Percentiles rank a stretch among this genome's conserved stretches.
Conservation (phyloP, 2,797 vertebrate species). For the Sphenodon punctatus region DNA sequence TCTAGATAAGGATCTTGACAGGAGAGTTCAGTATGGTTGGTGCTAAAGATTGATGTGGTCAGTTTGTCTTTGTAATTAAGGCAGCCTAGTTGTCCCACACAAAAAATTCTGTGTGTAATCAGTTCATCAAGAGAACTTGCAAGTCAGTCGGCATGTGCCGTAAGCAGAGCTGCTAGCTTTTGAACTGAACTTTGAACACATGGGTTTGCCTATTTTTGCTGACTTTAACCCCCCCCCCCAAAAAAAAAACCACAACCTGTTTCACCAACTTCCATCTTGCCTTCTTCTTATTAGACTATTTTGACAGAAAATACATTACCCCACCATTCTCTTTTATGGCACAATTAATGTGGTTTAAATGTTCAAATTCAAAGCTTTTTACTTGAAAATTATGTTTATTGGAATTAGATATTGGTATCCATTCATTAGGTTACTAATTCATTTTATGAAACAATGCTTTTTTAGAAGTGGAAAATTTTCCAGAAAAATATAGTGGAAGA, state of each 20-base stretch:
- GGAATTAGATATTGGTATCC: too few species aligned
- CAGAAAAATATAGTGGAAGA: too few species aligned
- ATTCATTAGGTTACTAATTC: too few species aligned
- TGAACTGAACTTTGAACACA: not conserved
- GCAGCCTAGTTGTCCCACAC: constrained; percentile 1
- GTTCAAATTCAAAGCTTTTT: too few species aligned
- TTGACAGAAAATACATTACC: not conserved
- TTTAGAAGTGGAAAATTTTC: too few species aligned
- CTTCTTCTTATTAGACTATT: not conserved
- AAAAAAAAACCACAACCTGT: too few species aligned
- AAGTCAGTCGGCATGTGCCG: not conserved
- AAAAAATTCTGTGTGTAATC: not conserved
- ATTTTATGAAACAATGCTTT: too few species aligned
- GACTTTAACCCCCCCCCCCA: too few species aligned
- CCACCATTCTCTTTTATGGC: not conserved
- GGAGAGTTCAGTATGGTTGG: not conserved
- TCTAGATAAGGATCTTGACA: not conserved
- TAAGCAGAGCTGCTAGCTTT: not conserved
- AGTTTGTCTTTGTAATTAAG: constrained; percentile 2
- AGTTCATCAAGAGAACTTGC: not conserved
- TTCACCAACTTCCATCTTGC: not conserved
- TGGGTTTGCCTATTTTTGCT: constrained; percentile 2
- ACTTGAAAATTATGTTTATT: too few species aligned
- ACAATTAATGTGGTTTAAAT: too few species aligned
- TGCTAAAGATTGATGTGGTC: not conserved